phyloP scores from a whole-genome alignment of 2,113 vertebrate genomes.

The Mobula birostris region DNA sequence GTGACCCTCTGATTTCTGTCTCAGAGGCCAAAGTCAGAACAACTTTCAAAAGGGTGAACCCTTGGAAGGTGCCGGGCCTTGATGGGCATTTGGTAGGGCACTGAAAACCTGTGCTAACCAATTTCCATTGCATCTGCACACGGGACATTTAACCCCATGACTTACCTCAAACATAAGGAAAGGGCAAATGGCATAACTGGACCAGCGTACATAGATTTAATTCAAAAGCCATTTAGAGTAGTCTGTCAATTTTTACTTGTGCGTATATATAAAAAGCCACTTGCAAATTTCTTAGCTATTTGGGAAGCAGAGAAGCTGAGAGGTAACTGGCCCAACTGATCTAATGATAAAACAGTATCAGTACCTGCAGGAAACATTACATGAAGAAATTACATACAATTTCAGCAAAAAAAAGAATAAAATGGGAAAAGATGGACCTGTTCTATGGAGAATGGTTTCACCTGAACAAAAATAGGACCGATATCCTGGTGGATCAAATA shows the following conservation, averaged over 20 bases:
- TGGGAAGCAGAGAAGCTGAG: not conserved
- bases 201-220: not conserved
- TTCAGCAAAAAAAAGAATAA: not conserved
- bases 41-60: no score
- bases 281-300: not conserved
- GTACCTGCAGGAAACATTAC: not conserved
- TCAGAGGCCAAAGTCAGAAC: no score
- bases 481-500: no score
- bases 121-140: not conserved
- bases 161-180: not conserved
- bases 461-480: no score
- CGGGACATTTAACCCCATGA: not conserved
- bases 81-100: no score
- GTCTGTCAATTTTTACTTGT: not conserved
- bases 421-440: not conserved
- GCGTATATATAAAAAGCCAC: not conserved
- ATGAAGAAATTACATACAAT: not conserved
- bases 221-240: conserved; percentile 1
- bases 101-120: not conserved
- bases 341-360: not conserved
- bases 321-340: not conserved
- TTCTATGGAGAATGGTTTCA: no score
- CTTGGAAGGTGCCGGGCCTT: no score
- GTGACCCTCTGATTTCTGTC: no score
- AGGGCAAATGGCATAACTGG: not conserved